Percentiles rank a stretch among this genome's conserved stretches.
phyloP scores from a whole-genome alignment of 2,888 invertebrate species.

The Esperia sulphurella region DNA sequence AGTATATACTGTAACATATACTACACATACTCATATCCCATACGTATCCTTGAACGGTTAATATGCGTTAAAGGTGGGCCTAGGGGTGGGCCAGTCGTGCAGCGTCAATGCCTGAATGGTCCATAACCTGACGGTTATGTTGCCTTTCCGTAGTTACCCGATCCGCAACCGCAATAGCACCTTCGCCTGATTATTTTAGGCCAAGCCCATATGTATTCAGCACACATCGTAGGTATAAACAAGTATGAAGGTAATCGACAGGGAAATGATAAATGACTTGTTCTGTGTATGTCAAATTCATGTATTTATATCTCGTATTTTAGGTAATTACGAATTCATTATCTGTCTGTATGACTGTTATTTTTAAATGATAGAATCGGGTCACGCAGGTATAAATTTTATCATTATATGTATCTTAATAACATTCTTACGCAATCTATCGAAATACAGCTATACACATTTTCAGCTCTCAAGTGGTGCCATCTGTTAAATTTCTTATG shows the following conservation, averaged over 20 bases:
- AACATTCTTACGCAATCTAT: too few species aligned
- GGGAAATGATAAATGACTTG: too few species aligned
- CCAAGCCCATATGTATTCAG: slow-evolving; percentile 8
- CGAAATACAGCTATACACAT: too few species aligned
- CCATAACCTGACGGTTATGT: background rate
- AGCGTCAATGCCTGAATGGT: background rate
- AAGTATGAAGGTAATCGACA: background rate
- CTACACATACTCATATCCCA: too few species aligned
- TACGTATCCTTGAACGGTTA: slow-evolving; percentile 1
- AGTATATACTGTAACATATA: too few species aligned
- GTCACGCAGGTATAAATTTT: too few species aligned
- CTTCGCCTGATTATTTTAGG: slow-evolving; percentile 1
- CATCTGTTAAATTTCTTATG: background rate
- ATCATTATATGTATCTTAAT: too few species aligned
- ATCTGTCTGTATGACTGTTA: too few species aligned
- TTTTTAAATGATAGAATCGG: too few species aligned
- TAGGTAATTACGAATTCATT: too few species aligned
- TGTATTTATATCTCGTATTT: too few species aligned
- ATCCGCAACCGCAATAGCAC: background rate
- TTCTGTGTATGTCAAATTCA: too few species aligned
- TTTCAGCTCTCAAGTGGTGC: background rate
- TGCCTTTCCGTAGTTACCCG: background rate
- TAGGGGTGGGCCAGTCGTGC: background rate
- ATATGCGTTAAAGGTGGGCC: background rate
- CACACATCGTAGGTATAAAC: background rate